Conservation (phyloP, 2,797 vertebrate genomes). For the Sebastes diaconus region DNA sequence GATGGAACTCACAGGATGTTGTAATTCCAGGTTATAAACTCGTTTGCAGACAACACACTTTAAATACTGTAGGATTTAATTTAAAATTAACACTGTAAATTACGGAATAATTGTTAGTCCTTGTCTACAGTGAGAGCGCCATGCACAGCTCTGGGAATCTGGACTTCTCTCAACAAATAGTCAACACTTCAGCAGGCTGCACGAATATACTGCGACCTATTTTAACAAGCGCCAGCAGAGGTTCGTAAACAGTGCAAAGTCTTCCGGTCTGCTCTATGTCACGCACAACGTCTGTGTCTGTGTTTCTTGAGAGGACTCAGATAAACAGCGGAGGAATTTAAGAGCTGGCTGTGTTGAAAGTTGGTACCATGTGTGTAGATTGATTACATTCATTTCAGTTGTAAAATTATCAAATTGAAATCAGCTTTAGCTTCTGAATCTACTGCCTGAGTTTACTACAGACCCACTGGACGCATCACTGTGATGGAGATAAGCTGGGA, state of each 20-base stretch:
- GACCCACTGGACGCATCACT: neutral
- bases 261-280: slow-evolving; percentile 4
- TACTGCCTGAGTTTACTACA: neutral
- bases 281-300: neutral
- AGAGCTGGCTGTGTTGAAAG: neutral
- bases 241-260: neutral
- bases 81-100: neutral
- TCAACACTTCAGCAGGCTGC: neutral
- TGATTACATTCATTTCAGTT: neutral
- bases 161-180: neutral
- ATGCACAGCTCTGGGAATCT: neutral
- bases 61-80: neutral
- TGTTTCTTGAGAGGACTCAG: neutral
- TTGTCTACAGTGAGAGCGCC: neutral
- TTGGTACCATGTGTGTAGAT: neutral
- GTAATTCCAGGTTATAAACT: neutral
- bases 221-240: neutral
- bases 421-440: neutral
- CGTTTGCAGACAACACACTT: neutral
- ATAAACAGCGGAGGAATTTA: slow-evolving; percentile 10
- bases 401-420: neutral
- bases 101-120: neutral
- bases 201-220: neutral
- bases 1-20: neutral
- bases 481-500: neutral